A percentile compares a stretch with the other conserved stretches of the same genome.
Evolutionary conservation across 2,888 invertebrate genomes (phyloP).

Genomic region (Drosophila austrosaltans): DNA sequence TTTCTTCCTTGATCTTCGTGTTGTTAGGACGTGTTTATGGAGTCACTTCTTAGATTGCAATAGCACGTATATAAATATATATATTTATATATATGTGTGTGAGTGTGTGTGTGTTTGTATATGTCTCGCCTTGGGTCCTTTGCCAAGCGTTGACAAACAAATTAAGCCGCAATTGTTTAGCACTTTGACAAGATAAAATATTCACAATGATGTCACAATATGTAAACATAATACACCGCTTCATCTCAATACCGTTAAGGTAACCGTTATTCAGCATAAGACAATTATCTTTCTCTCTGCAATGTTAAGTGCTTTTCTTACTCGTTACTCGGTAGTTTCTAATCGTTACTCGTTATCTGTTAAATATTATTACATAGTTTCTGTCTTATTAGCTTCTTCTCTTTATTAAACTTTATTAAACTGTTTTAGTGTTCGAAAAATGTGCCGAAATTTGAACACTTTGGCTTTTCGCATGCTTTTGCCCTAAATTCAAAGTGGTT

Average conservation of each 20-base stretch:
- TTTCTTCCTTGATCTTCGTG: neutral
- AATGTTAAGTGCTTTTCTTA: no score
- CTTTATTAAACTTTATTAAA: neutral
- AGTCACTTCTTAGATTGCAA: slow-evolving; percentile 54
- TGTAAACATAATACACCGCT: slow-evolving; percentile 2
- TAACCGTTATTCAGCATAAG: no score
- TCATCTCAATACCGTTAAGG: no score
- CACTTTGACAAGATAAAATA: slow-evolving; percentile 30
- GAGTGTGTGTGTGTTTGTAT: neutral
- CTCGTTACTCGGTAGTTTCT: neutral
- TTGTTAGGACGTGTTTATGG: slow-evolving; percentile 61
- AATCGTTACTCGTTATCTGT: neutral
- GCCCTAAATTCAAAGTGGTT: neutral
- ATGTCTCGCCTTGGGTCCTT: slow-evolving; percentile 2
- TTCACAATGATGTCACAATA: neutral
- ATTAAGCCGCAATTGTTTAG: slow-evolving; percentile 58
- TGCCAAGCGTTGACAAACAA: slow-evolving; percentile 58
- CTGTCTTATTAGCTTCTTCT: neutral
- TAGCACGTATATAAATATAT: slow-evolving; percentile 20
- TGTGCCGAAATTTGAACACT: neutral
- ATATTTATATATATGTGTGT: neutral
- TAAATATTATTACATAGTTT: no score
- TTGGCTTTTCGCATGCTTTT: neutral
- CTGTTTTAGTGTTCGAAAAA: neutral
- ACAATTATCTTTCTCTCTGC: no score